These are phyloP conservation scores for Lemur catta DNA, from an alignment of 2,797 vertebrate species.

Conservation along the genomic window DNA sequence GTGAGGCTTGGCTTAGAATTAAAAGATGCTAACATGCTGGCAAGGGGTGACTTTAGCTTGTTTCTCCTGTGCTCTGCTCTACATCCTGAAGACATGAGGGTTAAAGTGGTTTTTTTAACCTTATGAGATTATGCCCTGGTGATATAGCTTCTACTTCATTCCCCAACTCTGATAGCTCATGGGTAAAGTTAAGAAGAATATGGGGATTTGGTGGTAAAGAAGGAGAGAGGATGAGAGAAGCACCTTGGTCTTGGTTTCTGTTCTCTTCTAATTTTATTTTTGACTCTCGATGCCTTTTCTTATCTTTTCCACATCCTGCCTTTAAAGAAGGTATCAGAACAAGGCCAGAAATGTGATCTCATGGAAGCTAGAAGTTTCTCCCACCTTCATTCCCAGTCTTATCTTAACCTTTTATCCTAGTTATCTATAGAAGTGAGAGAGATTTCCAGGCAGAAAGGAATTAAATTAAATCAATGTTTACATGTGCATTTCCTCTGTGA, in stretches of 20 bases:
- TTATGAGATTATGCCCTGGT: not conserved
- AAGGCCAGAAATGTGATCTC: not conserved
- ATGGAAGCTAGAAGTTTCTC: not conserved
- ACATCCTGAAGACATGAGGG: not conserved
- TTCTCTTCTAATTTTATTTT: not conserved
- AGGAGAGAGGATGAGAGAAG: not conserved
- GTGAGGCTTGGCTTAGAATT: not conserved
- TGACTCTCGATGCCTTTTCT: not conserved
- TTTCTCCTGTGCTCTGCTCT: not conserved
- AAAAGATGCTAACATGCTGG: not conserved
- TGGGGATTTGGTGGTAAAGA: not conserved
- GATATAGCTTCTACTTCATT: not conserved
- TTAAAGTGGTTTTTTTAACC: not conserved
- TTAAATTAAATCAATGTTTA: not conserved
- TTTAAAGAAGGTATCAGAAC: not conserved
- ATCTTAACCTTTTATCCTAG: not conserved
- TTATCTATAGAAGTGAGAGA: not conserved
- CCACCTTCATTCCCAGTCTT: not conserved
- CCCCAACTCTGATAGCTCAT: not conserved
- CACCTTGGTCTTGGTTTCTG: not conserved
- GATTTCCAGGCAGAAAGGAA: not conserved
- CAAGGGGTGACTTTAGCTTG: not conserved
- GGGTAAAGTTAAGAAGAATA: not conserved
- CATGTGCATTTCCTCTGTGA: not conserved
- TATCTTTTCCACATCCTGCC: not conserved